Conservation (phyloP, 2,888 invertebrate species). For the Nineta flava region DNA sequence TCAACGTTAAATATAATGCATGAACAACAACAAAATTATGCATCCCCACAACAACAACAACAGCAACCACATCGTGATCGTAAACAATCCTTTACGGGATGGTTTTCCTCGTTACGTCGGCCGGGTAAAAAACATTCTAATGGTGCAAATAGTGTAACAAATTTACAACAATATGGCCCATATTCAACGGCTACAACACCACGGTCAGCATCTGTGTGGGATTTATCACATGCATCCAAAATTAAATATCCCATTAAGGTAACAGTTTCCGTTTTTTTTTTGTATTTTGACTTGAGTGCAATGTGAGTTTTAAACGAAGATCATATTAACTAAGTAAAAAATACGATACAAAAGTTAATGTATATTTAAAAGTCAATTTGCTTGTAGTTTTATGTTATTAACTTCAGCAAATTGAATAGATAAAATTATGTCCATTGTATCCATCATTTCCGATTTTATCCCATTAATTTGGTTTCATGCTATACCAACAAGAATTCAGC, state of each 20-base stretch:
- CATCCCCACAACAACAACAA: background rate
- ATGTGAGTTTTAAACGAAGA: no score
- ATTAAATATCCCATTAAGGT: background rate
- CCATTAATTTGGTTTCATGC: no score
- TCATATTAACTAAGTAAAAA: no score
- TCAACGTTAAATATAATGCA: background rate
- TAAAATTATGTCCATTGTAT: no score
- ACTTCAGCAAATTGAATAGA: no score
- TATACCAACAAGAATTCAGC: no score
- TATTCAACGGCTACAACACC: conserved; percentile 21
- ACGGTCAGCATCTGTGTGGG: conserved; percentile 8
- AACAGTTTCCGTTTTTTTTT: background rate
- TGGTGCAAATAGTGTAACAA: conserved; percentile 5
- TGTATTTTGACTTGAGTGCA: no score
- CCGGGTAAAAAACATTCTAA: conserved; percentile 28
- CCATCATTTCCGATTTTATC: no score
- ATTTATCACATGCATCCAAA: conserved; percentile 4
- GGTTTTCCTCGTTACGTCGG: conserved; percentile 67
- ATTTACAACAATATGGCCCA: conserved; percentile 13
- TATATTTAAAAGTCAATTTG: no score
- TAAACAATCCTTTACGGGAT: conserved; percentile 55
- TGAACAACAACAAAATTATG: background rate
- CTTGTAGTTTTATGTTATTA: no score
- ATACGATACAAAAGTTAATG: no score
- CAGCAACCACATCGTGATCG: conserved; percentile 23